Percentiles rank a stretch among this genome's conserved stretches.
These are phyloP conservation scores for Chaenodraco wilsoni DNA, from an alignment of 2,797 vertebrate genomes.

Conservation along the genomic window DNA sequence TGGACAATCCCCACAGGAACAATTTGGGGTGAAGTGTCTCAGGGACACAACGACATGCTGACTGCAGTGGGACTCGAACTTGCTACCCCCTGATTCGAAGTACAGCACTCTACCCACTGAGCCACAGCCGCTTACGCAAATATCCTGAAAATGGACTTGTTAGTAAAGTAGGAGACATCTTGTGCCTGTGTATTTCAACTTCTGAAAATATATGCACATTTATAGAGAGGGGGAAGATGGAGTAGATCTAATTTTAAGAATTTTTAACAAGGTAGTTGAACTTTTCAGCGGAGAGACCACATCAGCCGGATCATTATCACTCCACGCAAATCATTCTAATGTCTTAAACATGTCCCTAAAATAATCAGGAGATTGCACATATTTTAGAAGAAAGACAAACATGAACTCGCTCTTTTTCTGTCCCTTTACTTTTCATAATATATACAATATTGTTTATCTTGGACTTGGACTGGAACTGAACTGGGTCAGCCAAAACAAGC, in stretches of 20 bases:
- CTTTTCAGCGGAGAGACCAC: background rate
- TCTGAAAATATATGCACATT: background rate
- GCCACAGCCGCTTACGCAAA: background rate
- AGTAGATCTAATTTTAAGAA: background rate
- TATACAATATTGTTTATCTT: conserved; percentile 66
- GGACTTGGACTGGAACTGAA: conserved; percentile 28
- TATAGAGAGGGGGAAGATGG: background rate
- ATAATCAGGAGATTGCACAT: no score
- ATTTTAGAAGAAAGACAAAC: conserved; percentile 38
- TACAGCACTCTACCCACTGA: no score
- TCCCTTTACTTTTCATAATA: conserved; percentile 44
- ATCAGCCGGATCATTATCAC: background rate
- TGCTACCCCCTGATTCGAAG: no score
- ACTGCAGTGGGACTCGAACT: no score
- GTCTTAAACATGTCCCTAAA: background rate
- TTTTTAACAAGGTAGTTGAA: background rate
- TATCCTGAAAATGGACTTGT: background rate
- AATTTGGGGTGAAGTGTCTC: no score
- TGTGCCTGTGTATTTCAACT: no score
- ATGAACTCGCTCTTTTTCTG: conserved; percentile 25
- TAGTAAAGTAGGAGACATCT: no score
- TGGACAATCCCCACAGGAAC: no score
- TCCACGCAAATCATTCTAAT: background rate
- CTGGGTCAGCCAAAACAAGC: conserved; percentile 70
- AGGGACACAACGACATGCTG: no score